These are phyloP conservation scores for Leptinotarsa haldemani DNA, from an alignment of 2,888 invertebrate species.

Conservation along the genomic window DNA sequence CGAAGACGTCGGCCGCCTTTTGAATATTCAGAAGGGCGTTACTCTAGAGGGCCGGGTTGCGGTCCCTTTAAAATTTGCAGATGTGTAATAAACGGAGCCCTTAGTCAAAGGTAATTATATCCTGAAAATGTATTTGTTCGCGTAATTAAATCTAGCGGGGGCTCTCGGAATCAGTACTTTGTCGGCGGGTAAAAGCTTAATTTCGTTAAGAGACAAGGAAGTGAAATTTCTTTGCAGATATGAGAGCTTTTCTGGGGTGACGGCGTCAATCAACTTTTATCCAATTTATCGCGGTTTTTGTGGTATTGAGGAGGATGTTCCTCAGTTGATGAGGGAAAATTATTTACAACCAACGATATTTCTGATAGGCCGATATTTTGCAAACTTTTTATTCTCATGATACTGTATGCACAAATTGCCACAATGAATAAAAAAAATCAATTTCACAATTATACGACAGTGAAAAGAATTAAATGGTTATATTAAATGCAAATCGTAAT, in stretches of 20 bases:
- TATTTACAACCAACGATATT: too few species aligned
- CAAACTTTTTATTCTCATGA: too few species aligned
- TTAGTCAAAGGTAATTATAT: constrained; percentile 43
- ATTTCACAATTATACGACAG: too few species aligned
- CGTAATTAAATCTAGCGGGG: constrained; percentile 37
- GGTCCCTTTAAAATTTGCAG: constrained; percentile 46
- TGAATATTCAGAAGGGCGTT: constrained; percentile 32
- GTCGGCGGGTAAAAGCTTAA: constrained; percentile 7
- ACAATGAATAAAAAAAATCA: too few species aligned
- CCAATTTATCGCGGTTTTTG: not conserved
- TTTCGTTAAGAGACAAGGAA: constrained; percentile 15
- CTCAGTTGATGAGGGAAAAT: not conserved
- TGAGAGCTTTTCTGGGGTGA: constrained; percentile 5
- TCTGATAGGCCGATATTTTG: too few species aligned
- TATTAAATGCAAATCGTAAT: too few species aligned
- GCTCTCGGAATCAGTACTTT: constrained; percentile 8
- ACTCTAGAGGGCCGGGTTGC: constrained; percentile 30
- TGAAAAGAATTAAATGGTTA: too few species aligned
- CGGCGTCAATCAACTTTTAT: not conserved
- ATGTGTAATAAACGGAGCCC: constrained; percentile 46
- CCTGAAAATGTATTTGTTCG: constrained; percentile 42
- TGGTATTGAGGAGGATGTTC: not conserved
- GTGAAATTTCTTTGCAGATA: constrained; percentile 2
- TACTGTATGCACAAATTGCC: too few species aligned
- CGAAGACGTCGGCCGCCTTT: constrained; percentile 35